Base-by-base conservation (phyloP, 2,113 vertebrate genomes). In the Corythornis cristatus region DNA sequence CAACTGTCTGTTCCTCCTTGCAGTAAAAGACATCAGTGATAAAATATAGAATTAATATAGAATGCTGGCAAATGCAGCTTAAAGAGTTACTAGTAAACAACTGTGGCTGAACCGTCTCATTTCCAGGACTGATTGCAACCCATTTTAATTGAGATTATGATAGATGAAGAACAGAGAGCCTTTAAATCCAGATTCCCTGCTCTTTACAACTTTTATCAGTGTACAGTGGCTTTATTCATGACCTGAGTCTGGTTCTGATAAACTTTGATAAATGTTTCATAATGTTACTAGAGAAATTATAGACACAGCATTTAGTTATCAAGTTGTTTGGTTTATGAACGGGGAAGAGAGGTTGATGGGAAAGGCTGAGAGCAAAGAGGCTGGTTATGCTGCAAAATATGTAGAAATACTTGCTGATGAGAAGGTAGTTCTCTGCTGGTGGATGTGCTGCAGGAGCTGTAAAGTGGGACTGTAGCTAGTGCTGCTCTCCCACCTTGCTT, bases 221-320 rank as follows among this genome's bases (percentile, higher is more conserved):
- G 8, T 86, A 80, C 33, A 56, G 66, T 90, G 51, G 35, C 46
- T 89, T 94, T 94, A 79, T 51, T 94, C 31, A 37, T 77, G n/a
- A 45, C n/a, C 48, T 20, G 17, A 61, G 8, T 65, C 84, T 94
- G 68, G 46, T 68, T 94, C 62, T 96, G 81, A 89, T 93, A 54
- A 64, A 70, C 70, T 83, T 31, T 93, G 46, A 93, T 77, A 71
- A 80, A 72, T 48, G 45, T 86, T 95, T 86, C 56, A 6, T 91
- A 78, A 68, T 25, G 31, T 82, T 89, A 15, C 40, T 87, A 13
- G 37, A 73, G 86, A 90, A 91, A 85, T 61, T 12, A 43, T 11
- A 33, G 54, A 60, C 35, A 20, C 8, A 33, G 71, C 37, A 33
- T 83, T 88, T 88, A 60, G 53, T 29, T 75, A 29, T 90, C 26